Percentiles rank a stretch among this genome's conserved stretches.
Conservation (phyloP, 1,140 invertebrate species). For the Cheumatopsyche charites region DNA sequence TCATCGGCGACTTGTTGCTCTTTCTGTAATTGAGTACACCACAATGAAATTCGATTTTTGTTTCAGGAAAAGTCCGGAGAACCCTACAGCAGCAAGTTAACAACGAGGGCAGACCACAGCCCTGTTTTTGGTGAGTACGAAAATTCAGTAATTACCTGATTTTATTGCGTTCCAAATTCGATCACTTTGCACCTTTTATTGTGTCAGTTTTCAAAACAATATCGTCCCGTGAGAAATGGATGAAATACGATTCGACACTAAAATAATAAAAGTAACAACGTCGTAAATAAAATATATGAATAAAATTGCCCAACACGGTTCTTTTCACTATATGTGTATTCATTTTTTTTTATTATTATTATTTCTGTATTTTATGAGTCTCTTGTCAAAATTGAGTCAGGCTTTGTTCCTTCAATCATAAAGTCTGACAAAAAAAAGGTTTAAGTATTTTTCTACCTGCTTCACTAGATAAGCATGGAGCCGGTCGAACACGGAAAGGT, state of each 20-base stretch:
- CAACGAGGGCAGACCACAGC: slow-evolving; percentile 78
- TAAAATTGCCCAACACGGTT: slow-evolving; percentile 37
- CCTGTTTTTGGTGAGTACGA: slow-evolving; percentile 81
- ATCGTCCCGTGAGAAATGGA: slow-evolving; percentile 27
- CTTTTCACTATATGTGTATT: slow-evolving; percentile 9
- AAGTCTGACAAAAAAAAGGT: slow-evolving; percentile 45
- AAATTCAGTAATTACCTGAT: neutral
- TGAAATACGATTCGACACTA: slow-evolving; percentile 38
- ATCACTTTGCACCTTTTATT: neutral
- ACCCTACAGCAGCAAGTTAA: slow-evolving; percentile 76
- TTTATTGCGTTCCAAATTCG: slow-evolving; percentile 8
- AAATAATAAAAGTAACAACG: slow-evolving; percentile 37
- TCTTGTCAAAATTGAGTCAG: slow-evolving; percentile 45
- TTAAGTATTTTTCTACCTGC: slow-evolving; percentile 45
- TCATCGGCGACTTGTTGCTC: slow-evolving; percentile 28
- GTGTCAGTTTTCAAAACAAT: neutral
- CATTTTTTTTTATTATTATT: slow-evolving; percentile 35
- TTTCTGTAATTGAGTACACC: neutral
- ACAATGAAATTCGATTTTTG: slow-evolving; percentile 46
- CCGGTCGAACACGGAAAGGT: slow-evolving; percentile 23
- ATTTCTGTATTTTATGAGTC: slow-evolving; percentile 33
- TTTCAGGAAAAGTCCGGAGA: slow-evolving; percentile 82
- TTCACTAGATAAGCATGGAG: slow-evolving; percentile 29
- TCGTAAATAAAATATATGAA: slow-evolving; percentile 34
- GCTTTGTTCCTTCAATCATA: slow-evolving; percentile 47